A percentile compares a stretch with the other conserved stretches of the same genome.
Conservation (phyloP, 2,888 invertebrate genomes). For the Drosophila setosimentum region DNA sequence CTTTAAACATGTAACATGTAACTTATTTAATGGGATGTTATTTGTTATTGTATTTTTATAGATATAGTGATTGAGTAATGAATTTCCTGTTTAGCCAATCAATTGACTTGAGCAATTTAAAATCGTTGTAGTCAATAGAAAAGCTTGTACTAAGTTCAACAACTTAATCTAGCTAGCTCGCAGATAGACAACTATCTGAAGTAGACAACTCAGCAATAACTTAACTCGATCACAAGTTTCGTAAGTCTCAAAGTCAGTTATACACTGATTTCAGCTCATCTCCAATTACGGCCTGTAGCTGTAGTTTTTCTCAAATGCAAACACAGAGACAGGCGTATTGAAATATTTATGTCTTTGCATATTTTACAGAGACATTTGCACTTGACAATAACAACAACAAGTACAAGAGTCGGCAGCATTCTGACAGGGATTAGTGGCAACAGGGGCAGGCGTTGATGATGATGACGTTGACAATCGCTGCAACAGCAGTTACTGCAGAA, state of each 20-base stretch:
- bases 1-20: conserved; percentile 3
- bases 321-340: conserved; percentile 41
- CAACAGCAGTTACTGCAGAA: conserved; percentile 35
- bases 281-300: conserved; percentile 30
- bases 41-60: neutral
- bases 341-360: conserved; percentile 79
- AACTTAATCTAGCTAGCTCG: neutral
- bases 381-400: conserved; percentile 73
- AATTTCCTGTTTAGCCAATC: neutral
- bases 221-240: neutral
- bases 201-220: neutral
- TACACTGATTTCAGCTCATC: conserved; percentile 58
- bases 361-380: conserved; percentile 76
- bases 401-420: conserved; percentile 36
- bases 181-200: neutral
- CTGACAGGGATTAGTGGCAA: conserved; percentile 68
- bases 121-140: neutral
- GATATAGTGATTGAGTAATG: no score
- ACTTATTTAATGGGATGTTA: neutral
- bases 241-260: conserved; percentile 5
- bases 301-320: conserved; percentile 50
- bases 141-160: neutral
- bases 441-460: conserved; percentile 50
- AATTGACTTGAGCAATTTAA: neutral
- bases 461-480: conserved; percentile 67